phyloP scores from a whole-genome alignment of 2,888 invertebrate genomes.

The Sycophila texana region DNA sequence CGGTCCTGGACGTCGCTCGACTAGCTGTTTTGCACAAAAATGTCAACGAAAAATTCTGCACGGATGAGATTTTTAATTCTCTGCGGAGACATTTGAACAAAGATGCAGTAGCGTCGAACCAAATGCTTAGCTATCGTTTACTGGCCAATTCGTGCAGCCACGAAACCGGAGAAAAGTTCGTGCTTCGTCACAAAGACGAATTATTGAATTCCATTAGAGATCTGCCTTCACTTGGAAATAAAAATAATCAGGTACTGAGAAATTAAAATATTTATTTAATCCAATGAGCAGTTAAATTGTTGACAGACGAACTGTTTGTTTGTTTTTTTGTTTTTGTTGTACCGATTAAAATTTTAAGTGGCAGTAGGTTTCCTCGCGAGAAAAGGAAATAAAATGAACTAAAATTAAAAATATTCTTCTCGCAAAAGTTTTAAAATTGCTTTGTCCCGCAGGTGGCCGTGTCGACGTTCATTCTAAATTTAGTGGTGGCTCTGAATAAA shows the following conservation, averaged over 20 bases:
- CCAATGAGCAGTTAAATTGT: not conserved
- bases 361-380: too few species aligned
- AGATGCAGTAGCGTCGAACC: slow-evolving; percentile 81
- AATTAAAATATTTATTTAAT: not conserved
- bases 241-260: slow-evolving; percentile 80
- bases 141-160: slow-evolving; percentile 90
- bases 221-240: slow-evolving; percentile 78
- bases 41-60: slow-evolving; percentile 78
- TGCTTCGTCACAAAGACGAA: slow-evolving; percentile 78
- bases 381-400: not conserved
- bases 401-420: not conserved
- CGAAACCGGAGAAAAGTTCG: slow-evolving; percentile 80
- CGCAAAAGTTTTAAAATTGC: not conserved
- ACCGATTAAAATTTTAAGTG: too few species aligned
- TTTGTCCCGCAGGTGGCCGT: slow-evolving; percentile 82
- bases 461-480: slow-evolving; percentile 84
- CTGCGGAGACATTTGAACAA: slow-evolving; percentile 74
- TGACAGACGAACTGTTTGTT: not conserved
- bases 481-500: slow-evolving; percentile 81
- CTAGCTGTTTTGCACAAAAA: slow-evolving; percentile 86
- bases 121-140: slow-evolving; percentile 86
- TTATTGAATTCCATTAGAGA: slow-evolving; percentile 78
- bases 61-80: slow-evolving; percentile 73
- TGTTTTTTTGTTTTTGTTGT: too few species aligned
- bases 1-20: slow-evolving; percentile 91